Conservation (phyloP, 2,888 invertebrate species). For the Acanthosepion lycidas region DNA sequence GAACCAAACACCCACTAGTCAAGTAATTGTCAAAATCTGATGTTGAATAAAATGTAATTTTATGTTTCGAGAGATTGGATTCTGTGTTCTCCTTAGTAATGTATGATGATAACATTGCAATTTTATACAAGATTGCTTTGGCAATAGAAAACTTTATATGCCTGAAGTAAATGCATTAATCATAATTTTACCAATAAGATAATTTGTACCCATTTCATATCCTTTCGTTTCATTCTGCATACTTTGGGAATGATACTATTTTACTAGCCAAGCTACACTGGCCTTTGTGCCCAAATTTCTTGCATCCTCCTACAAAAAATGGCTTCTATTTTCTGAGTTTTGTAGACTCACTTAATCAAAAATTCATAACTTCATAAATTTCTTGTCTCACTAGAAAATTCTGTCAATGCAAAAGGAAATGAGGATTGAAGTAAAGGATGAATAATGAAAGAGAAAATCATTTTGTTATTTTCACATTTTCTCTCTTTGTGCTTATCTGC, state of each 20-base stretch:
- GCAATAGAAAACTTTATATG: no score
- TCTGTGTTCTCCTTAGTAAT: no score
- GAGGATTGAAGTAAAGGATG: not conserved
- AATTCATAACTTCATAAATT: not conserved
- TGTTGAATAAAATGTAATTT: no score
- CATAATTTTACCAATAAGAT: no score
- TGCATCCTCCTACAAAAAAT: not conserved
- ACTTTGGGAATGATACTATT: not conserved
- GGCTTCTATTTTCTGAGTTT: not conserved
- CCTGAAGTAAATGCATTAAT: no score
- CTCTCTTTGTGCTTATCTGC: not conserved
- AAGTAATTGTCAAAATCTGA: no score
- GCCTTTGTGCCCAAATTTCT: not conserved
- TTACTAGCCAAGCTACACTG: not conserved
- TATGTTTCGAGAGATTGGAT: no score
- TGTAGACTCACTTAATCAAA: not conserved
- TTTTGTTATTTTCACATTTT: not conserved
- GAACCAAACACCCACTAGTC: no score
- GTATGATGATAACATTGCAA: no score
- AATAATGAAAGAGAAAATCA: not conserved
- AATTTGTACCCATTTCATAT: no score
- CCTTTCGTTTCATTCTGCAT: no score
- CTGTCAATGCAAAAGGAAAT: not conserved
- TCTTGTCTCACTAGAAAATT: not conserved
- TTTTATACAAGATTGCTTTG: no score